phyloP scores from a whole-genome alignment of 2,113 vertebrate genomes.

The Ceyx melanurus region DNA sequence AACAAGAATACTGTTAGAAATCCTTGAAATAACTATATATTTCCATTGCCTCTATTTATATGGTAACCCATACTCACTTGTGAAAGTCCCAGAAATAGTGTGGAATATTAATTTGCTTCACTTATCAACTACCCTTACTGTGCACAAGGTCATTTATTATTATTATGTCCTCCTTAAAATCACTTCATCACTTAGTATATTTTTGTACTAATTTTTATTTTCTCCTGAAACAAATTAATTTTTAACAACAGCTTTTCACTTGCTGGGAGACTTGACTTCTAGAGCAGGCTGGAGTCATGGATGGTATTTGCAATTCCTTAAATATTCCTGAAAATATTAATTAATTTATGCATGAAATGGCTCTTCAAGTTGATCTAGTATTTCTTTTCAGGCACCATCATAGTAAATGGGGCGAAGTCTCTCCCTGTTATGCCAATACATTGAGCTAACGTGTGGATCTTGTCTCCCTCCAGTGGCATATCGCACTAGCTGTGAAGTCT shows the following conservation, averaged over 20 bases:
- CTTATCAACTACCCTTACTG: background rate
- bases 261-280: background rate
- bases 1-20: background rate
- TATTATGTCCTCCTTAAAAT: background rate
- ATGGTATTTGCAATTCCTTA: background rate
- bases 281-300: background rate
- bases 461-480: constrained; percentile 66
- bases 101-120: background rate
- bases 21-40: background rate
- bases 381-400: background rate
- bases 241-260: background rate
- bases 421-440: background rate
- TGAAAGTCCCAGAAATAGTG: background rate
- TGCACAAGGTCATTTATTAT: background rate
- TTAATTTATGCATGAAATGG: background rate
- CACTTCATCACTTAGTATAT: background rate
- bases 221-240: background rate
- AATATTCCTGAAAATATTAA: background rate
- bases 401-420: background rate
- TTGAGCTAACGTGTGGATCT: background rate
- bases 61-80: background rate
- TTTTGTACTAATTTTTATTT: background rate
- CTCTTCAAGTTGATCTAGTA: background rate
- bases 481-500: background rate
- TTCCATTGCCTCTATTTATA: background rate